Base-by-base conservation (phyloP, 2,113 vertebrate genomes). In the Felis catus region DNA sequence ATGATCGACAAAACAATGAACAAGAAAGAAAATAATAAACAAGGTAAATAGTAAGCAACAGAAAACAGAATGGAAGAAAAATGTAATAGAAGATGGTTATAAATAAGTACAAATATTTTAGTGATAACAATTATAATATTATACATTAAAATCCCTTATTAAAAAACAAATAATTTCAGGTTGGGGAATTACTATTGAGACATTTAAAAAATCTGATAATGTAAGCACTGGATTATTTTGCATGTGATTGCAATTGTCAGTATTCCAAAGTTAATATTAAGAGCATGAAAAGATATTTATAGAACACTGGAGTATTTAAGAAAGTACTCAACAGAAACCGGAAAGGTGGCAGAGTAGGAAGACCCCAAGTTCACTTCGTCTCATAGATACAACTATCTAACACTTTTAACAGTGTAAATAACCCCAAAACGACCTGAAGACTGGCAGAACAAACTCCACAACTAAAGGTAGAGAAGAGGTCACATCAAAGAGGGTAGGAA, bases 201-300 rank as follows among this genome's bases (percentile, higher is more conserved):
- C 95, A 90, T 66, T 80, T 63, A 96, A 94, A 81, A 90, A 93
- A 88, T 70, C 19, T 94, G 55, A 9, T n/a, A 79, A 73, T 41
- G 2, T 80, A 80, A 80, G 23, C 29, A 25, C 66, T 76, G 15
- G 10, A 92, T 70, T 48, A 81, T 61, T 94, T 87, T 65, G 12
- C 73, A 23, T 70, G n/a, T 51, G 39, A 74, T 61, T 91, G 0
- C 74, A 94, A 95, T 1, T 85, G 23, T 81, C 31, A 76, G 16
- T 12, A 89, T 89, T 85, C 21, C 6, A 95, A 93, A 84, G 41
- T 88, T 63, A 79, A 76, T 45, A 96, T 11, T 39, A 18, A 70
- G 29, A 74, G 29, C 10, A 66, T 82, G 82, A 89, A 76, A 92
- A 81, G 18, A 41, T 58, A 88, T 71, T 89, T 71, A 74, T 55